Base-by-base conservation (phyloP, 2,797 vertebrate genomes). In the Onychomys torridus region DNA sequence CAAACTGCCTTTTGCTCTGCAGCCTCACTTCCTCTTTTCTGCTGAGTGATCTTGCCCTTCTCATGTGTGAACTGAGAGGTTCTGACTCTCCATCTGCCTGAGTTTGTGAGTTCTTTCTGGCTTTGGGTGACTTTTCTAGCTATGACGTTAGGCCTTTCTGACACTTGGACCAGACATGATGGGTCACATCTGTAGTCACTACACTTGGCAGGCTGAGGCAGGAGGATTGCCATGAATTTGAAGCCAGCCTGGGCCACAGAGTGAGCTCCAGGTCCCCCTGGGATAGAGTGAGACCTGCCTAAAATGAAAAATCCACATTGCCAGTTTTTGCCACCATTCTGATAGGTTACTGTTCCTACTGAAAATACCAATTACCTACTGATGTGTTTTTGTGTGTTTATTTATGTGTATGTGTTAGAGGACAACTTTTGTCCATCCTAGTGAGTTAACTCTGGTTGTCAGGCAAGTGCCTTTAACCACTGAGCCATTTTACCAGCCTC, bases 11-110 rank as follows among this genome's bases (percentile, higher is more conserved):
- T 89, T 91, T 57, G 37, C 76, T 87, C 46, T 27, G 40, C 61
- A 89, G 75, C 43, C 78, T 94, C 67, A 90, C 40, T 69, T 86
- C 73, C 79, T 59, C 17, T 17, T 65, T 93, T 94, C 69, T 90
- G 63, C 52, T 52, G n/a, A 61, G 81, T 84, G 52, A 71, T 40
- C 52, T 77, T 71, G 69, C 59, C 40, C 40, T 21, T 78, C 78
- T 88, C 49, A 52, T 91, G 65, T 94, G 93, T 87, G 69, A 78
- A 37, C 49, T 8, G 21, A 7, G 27, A 92, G 82, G 40, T 73
- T 65, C 32, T 78, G 23, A 86, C 69, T 21, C 76, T 82, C 67
- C 55, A 55, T 55, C 34, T 61, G 57, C 57, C n/a, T 27, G 57
- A 95, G 57, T 19, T 49, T 67, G 8, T 69, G 32, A 34, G 65